These are phyloP conservation scores for Drosophila demipolita DNA, from an alignment of 2,888 invertebrate species.

Conservation along the genomic window DNA sequence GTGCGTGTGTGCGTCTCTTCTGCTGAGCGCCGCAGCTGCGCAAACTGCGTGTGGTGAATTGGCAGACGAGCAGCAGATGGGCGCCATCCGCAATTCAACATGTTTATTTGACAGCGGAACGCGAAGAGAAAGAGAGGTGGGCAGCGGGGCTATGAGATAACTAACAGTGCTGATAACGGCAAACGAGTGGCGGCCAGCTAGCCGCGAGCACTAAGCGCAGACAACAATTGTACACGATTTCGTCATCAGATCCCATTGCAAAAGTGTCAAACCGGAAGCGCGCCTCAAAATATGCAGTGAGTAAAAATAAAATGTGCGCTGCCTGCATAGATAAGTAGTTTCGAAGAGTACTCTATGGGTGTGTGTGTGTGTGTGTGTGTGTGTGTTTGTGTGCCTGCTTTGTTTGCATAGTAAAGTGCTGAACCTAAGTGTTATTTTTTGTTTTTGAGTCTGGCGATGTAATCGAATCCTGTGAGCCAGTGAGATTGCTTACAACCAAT, in stretches of 20 bases:
- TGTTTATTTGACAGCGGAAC: conserved; percentile 57
- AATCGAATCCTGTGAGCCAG: conserved; percentile 71
- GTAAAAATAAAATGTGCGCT: conserved; percentile 17
- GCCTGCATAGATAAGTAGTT: conserved; percentile 32
- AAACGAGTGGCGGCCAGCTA: conserved; percentile 30
- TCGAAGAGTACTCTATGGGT: not conserved
- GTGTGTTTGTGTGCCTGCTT: conserved; percentile 24
- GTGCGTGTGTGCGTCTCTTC: conserved; percentile 9
- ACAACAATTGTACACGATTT: conserved; percentile 67
- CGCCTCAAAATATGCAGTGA: conserved; percentile 64
- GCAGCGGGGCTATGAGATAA: conserved; percentile 20
- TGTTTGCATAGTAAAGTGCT: conserved; percentile 72
- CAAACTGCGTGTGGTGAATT: conserved; percentile 64
- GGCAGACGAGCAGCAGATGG: conserved; percentile 5
- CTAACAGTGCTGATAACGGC: conserved; percentile 59
- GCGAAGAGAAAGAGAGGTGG: not conserved
- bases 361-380: conserved; percentile 28
- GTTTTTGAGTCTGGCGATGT: conserved; percentile 47
- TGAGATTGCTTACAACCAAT: conserved; percentile 44
- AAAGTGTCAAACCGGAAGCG: conserved; percentile 44
- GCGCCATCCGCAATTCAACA: conserved; percentile 60
- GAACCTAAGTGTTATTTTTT: conserved; percentile 36
- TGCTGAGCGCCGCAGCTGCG: conserved; percentile 62
- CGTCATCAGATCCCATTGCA: conserved; percentile 52
- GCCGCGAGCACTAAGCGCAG: conserved; percentile 45